A percentile compares a stretch with the other conserved stretches of the same genome.
Evolutionary conservation across 1,140 invertebrate genomes (phyloP).

Genomic region (Steinernema feltiae): DNA sequence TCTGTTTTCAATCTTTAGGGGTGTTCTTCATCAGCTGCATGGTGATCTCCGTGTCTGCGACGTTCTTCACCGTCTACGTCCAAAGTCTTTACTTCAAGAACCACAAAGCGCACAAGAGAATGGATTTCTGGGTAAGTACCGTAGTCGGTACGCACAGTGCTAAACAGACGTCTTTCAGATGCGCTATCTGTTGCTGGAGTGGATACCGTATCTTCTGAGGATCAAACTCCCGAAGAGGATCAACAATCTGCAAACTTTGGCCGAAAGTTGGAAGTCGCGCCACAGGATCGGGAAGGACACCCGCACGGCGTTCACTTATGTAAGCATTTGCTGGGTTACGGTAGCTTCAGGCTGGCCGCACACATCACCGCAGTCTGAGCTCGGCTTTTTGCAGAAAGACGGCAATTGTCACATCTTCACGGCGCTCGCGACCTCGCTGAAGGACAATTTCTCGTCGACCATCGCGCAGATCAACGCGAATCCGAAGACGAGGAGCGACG

Average conservation of each 20-base stretch:
- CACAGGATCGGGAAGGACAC: slow-evolving; percentile 25
- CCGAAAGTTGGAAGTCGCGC: slow-evolving; percentile 32
- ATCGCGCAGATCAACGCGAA: slow-evolving; percentile 23
- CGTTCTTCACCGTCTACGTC: slow-evolving; percentile 48
- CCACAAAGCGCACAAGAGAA: slow-evolving; percentile 30
- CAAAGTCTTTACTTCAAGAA: slow-evolving; percentile 45
- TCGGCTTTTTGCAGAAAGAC: slow-evolving; percentile 17
- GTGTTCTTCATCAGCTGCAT: slow-evolving; percentile 48
- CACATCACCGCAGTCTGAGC: neutral
- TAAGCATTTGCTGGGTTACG: slow-evolving; percentile 1
- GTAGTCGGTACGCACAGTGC: no score
- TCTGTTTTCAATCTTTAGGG: slow-evolving; percentile 16
- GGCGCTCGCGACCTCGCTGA: slow-evolving; percentile 22
- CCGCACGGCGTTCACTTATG: slow-evolving; percentile 32
- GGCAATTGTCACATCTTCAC: slow-evolving; percentile 27
- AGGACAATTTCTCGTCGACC: slow-evolving; percentile 28
- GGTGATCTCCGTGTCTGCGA: slow-evolving; percentile 44
- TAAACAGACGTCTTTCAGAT: slow-evolving; percentile 31
- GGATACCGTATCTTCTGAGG: slow-evolving; percentile 39
- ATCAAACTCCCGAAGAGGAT: slow-evolving; percentile 39
- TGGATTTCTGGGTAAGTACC: slow-evolving; percentile 51
- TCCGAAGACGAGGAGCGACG: slow-evolving; percentile 16
- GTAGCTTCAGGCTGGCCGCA: neutral
- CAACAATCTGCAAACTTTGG: slow-evolving; percentile 37
- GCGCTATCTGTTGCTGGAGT: slow-evolving; percentile 44